Conservation (phyloP, 2,113 vertebrate species). For the Brachyhypopomus occidentalis region DNA sequence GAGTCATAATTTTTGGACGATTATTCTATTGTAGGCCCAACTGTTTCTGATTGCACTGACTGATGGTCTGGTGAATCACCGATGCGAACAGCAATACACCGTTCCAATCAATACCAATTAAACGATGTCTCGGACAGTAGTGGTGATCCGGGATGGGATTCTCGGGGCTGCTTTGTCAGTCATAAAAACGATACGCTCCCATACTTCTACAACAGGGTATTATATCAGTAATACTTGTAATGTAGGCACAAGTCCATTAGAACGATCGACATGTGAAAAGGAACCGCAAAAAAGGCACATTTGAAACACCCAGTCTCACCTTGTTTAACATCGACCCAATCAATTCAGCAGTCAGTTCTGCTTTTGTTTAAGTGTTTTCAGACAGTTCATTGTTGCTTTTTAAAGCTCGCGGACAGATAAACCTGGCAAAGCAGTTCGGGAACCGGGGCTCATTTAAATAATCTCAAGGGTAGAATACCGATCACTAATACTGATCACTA, state of each 20-base stretch:
- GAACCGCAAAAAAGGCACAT: neutral
- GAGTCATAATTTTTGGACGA: neutral
- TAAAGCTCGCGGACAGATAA: neutral
- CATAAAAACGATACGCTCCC: neutral
- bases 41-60: constrained; percentile 12
- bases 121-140: neutral
- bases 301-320: neutral
- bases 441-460: neutral
- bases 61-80: constrained; percentile 1
- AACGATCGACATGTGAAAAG: neutral
- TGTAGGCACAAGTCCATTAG: neutral
- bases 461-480: neutral
- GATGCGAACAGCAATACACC: constrained; percentile 17
- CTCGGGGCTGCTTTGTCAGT: constrained; percentile 3
- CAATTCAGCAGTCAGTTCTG: too few species aligned
- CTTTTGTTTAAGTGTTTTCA: neutral
- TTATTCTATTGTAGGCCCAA: neutral
- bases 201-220: neutral
- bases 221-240: neutral
- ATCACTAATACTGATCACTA: neutral
- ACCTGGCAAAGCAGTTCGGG: neutral
- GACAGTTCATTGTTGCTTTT: neutral
- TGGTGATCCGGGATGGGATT: neutral
- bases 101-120: constrained; percentile 42
- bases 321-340: too few species aligned